These are phyloP conservation scores for Ascidia mentula DNA, from an alignment of 23 tunicate genomes.

Conservation along the genomic window DNA sequence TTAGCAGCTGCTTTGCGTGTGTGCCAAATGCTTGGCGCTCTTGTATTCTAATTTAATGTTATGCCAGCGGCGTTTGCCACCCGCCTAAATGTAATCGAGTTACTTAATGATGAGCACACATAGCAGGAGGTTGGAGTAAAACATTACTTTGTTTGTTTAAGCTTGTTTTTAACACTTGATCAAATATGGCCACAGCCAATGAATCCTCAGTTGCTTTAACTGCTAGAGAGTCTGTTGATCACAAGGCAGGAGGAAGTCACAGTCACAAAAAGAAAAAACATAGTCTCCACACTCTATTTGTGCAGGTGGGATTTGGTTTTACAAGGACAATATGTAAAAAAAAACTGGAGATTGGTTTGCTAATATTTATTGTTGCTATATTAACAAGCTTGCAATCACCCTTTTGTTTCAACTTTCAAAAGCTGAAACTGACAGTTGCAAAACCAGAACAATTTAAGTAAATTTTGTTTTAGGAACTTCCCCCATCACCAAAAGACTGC, in stretches of 20 bases:
- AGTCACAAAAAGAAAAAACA: neutral
- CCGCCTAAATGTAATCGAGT: too few relatives aligned
- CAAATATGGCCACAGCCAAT: neutral
- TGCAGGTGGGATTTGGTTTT: neutral
- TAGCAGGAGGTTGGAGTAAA: neutral
- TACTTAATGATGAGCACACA: neutral
- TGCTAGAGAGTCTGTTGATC: neutral
- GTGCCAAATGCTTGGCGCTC: too few relatives aligned
- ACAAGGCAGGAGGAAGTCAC: neutral
- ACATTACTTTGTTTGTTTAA: neutral
- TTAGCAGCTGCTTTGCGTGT: too few relatives aligned
- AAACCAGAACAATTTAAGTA: too few relatives aligned
- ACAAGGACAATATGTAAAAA: too few relatives aligned
- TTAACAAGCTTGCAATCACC: too few relatives aligned
- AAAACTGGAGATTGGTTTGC: too few relatives aligned
- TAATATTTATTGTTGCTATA: too few relatives aligned
- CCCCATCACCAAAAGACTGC: conserved; percentile 57
- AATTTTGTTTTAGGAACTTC: neutral
- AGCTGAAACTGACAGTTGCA: too few relatives aligned
- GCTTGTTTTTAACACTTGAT: neutral
- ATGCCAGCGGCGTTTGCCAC: too few relatives aligned
- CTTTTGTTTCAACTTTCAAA: too few relatives aligned
- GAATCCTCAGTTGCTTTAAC: neutral
- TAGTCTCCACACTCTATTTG: neutral
- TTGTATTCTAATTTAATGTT: too few relatives aligned